Percentiles rank a stretch among this genome's conserved stretches.
Conservation (phyloP, 92 coral and sea anemone genomes). For the Galaxea fascicularis region DNA sequence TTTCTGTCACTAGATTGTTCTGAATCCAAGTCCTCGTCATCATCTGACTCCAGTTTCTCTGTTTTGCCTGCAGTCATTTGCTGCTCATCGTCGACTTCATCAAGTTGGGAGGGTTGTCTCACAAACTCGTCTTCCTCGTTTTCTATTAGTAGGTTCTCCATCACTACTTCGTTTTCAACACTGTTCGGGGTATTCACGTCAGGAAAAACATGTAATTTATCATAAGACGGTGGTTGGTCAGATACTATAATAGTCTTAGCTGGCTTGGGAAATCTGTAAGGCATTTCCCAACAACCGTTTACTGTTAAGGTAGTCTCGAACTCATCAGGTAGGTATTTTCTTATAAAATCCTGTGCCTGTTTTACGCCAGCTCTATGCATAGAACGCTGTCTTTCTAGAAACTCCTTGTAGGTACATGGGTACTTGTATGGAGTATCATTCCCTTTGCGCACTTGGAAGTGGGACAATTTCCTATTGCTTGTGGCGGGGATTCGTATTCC, state of each 20-base stretch:
- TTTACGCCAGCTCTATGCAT: slow-evolving; percentile 42
- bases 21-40: background rate
- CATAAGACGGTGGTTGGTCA: slow-evolving; percentile 18
- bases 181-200: slow-evolving; percentile 6
- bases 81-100: slow-evolving; percentile 7
- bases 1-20: slow-evolving; percentile 11
- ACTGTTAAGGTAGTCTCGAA: slow-evolving; percentile 7
- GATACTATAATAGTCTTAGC: slow-evolving; percentile 4
- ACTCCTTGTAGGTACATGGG: slow-evolving; percentile 34
- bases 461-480: slow-evolving; percentile 31
- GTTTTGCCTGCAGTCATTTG: background rate
- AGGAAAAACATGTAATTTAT: background rate
- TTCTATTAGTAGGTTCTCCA: slow-evolving; percentile 1
- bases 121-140: slow-evolving; percentile 13
- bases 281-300: slow-evolving; percentile 29
- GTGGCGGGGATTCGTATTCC: no score
- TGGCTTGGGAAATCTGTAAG: slow-evolving; percentile 20
- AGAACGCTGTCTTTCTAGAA: slow-evolving; percentile 14
- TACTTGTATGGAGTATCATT: slow-evolving; percentile 9
- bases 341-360: slow-evolving; percentile 35
- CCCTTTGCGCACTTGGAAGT: slow-evolving; percentile 5
- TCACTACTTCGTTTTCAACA: background rate
- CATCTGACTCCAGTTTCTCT: slow-evolving; percentile 1
- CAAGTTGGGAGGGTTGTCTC: background rate
- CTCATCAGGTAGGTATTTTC: slow-evolving; percentile 37